These are phyloP conservation scores for Bombus turneri DNA, from an alignment of 1,140 invertebrate genomes.

Conservation along the genomic window DNA sequence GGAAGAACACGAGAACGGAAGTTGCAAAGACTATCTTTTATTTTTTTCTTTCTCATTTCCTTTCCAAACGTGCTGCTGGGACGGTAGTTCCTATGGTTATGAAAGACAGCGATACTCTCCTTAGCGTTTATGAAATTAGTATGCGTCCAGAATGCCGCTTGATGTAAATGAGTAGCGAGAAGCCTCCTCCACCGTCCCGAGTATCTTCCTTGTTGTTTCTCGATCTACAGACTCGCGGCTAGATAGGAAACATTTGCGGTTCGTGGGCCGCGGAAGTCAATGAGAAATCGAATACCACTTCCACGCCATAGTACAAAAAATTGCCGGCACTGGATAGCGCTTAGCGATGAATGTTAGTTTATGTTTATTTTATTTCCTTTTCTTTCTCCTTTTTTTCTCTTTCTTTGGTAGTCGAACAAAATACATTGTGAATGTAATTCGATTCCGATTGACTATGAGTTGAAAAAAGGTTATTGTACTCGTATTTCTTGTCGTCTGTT, in stretches of 20 bases:
- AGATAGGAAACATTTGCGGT: conserved; percentile 41
- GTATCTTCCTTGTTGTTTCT: conserved; percentile 55
- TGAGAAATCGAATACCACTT: conserved; percentile 55
- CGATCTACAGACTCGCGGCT: conserved; percentile 43
- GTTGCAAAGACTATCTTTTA: conserved; percentile 29
- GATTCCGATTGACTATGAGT: neutral
- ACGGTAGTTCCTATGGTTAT: conserved; percentile 63
- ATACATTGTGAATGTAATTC: neutral
- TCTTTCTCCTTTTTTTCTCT: conserved; percentile 6
- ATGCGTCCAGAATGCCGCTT: conserved; percentile 47
- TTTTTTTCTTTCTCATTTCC: conserved; percentile 5
- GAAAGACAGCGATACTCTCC: conserved; percentile 54
- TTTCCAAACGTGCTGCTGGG: conserved; percentile 42
- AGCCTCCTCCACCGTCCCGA: conserved; percentile 49
- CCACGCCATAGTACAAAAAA: conserved; percentile 65
- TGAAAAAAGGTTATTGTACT: neutral
- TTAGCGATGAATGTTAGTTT: conserved; percentile 28
- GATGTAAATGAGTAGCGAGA: conserved; percentile 49
- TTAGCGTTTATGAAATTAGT: conserved; percentile 52
- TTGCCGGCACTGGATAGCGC: conserved; percentile 51
- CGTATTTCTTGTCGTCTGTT: conserved; percentile 1
- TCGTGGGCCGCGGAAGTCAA: conserved; percentile 34
- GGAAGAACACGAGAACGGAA: conserved; percentile 15
- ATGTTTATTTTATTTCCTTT: conserved; percentile 5
- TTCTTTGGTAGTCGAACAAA: neutral